These are phyloP conservation scores for Pedionomus torquatus DNA, from an alignment of 2,113 vertebrate genomes.

Conservation along the genomic window DNA sequence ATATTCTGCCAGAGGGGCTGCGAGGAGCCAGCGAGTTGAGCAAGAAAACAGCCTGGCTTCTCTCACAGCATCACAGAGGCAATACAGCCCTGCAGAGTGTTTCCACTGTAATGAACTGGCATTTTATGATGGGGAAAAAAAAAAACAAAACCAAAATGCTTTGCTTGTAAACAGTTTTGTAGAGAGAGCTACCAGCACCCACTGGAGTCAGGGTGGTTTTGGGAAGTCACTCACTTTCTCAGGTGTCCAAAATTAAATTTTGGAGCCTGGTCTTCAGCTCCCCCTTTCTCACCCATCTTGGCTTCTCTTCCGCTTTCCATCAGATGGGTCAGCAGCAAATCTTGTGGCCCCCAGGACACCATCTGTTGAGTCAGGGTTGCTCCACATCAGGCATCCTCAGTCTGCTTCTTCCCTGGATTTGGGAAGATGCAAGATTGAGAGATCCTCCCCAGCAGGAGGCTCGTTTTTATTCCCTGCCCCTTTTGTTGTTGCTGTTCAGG, in stretches of 20 bases:
- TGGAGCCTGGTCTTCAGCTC: background rate
- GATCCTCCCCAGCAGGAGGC: background rate
- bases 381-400: background rate
- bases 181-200: background rate
- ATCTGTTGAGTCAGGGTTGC: background rate
- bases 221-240: background rate
- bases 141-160: background rate
- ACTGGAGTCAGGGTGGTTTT: background rate
- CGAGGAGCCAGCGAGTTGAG: background rate
- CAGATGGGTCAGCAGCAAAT: background rate
- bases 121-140: background rate
- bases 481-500: background rate
- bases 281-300: background rate
- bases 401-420: background rate
- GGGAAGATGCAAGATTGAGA: background rate
- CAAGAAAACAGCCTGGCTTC: constrained; percentile 35
- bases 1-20: background rate
- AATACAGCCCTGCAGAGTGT: background rate
- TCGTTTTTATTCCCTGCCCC: background rate
- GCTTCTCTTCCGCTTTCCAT: background rate
- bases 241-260: background rate
- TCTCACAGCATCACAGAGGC: background rate
- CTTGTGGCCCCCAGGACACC: background rate
- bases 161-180: background rate
- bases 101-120: constrained; percentile 18